phyloP scores from a whole-genome alignment of 2,113 vertebrate genomes.

The Heterocephalus glaber region DNA sequence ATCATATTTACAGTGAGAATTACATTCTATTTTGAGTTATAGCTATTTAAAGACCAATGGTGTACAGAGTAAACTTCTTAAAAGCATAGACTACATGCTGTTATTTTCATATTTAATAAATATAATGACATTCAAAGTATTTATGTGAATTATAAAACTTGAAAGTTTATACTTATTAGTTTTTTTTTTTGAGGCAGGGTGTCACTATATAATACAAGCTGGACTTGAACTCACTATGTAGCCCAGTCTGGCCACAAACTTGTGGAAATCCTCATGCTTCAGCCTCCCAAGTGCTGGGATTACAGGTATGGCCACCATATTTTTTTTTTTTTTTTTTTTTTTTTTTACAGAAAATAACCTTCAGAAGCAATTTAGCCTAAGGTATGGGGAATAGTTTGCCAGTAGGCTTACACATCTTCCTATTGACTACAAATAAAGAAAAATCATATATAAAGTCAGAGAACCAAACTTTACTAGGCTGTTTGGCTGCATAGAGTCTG shows the following conservation, averaged over 20 bases:
- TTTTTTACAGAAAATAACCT: background rate
- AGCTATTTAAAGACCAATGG: background rate
- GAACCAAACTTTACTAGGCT: background rate
- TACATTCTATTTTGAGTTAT: background rate
- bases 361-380: background rate
- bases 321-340: background rate
- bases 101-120: background rate
- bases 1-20: background rate
- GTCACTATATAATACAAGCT: background rate
- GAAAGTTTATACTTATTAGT: background rate
- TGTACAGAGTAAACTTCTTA: background rate
- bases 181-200: background rate
- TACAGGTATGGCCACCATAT: background rate
- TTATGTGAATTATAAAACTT: background rate
- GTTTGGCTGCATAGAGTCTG: background rate
- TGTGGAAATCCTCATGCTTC: background rate
- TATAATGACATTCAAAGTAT: background rate
- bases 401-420: background rate
- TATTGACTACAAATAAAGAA: slow-evolving; percentile 16
- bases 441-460: background rate
- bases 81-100: background rate
- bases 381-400: background rate
- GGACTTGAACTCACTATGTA: background rate
- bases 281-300: background rate
- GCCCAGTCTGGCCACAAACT: no score